Evolutionary conservation across 2,888 invertebrate species (phyloP), one percentile per base, ranked within the genome.

Genomic region (Malachius bipustulatus): DNA sequence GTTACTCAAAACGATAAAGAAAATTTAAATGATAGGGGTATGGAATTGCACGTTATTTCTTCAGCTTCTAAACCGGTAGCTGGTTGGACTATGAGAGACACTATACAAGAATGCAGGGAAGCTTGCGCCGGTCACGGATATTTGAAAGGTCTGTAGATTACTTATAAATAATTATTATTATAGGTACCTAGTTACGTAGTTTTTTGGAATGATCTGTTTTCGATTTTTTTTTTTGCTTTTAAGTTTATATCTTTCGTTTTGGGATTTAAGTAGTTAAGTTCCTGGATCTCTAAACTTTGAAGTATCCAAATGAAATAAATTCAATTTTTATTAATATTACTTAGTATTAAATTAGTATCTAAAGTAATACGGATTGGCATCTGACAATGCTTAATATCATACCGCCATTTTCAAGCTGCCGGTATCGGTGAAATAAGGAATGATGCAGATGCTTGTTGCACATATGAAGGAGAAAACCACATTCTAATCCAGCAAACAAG

Each of bases 121-220:
- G 82, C 88, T 1, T 93, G 94, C 56, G 96, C 91, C 2, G 96
- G 96, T 4, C 94, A 96, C 62, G 96, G 96, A 0, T 96, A 91
- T 56, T 61, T 84, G 2, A 77, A 76, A 64, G 73, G 77, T 76
- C n/a, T n/a, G n/a, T n/a, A n/a, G n/a, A n/a, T n/a, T n/a, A n/a
- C n/a, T n/a, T n/a, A n/a, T n/a, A n/a, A n/a, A n/a, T n/a, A n/a
- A n/a, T n/a, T n/a, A n/a, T n/a, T n/a, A n/a, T n/a, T n/a, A n/a
- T n/a, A n/a, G n/a, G n/a, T n/a, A n/a, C n/a, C n/a, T n/a, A n/a
- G n/a, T n/a, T n/a, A n/a, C n/a, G n/a, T n/a, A n/a, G n/a, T n/a
- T n/a, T n/a, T n/a, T n/a, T n/a, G n/a, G n/a, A n/a, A n/a, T n/a
- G n/a, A n/a, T n/a, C n/a, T n/a, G n/a, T n/a, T n/a, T n/a, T n/a